A percentile compares a stretch with the other conserved stretches of the same genome.
phyloP scores from a whole-genome alignment of 2,888 invertebrate genomes.

The Teleiodes luculella region DNA sequence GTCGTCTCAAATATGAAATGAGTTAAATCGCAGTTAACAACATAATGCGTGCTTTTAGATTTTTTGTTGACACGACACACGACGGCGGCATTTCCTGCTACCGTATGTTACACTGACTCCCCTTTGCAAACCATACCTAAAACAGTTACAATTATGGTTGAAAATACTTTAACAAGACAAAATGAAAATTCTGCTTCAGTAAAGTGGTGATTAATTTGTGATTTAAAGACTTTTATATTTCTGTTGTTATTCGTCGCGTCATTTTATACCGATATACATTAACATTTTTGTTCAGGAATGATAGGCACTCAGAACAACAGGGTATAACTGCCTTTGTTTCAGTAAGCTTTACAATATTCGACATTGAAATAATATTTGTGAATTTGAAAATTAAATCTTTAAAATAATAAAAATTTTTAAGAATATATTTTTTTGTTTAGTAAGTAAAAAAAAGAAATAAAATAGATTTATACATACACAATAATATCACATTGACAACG shows the following conservation, averaged over 20 bases:
- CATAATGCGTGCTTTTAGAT: slow-evolving; percentile 69
- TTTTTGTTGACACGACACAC: slow-evolving; percentile 59
- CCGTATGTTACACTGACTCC: slow-evolving; percentile 33
- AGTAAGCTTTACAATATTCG: no score
- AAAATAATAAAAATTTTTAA: no score
- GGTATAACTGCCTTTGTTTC: no score
- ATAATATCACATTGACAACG: no score
- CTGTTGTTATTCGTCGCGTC: slow-evolving; percentile 63
- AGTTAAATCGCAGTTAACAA: slow-evolving; percentile 74
- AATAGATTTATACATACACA: no score
- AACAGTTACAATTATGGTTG: background rate
- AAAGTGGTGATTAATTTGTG: slow-evolving; percentile 73
- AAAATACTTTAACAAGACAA: slow-evolving; percentile 1
- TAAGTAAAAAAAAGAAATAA: no score
- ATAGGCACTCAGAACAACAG: no score
- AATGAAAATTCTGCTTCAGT: slow-evolving; percentile 38
- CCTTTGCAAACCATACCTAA: slow-evolving; percentile 21
- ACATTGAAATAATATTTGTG: no score
- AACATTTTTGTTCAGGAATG: slow-evolving; percentile 17
- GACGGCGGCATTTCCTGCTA: slow-evolving; percentile 74
- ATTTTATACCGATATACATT: slow-evolving; percentile 44
- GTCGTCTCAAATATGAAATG: slow-evolving; percentile 72
- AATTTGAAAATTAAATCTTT: no score
- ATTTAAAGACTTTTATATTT: slow-evolving; percentile 71
- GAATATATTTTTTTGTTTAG: no score